A percentile compares a stretch with the other conserved stretches of the same genome.
These are phyloP conservation scores for Xyrauchen texanus DNA, from an alignment of 2,113 vertebrate species.

Conservation along the genomic window DNA sequence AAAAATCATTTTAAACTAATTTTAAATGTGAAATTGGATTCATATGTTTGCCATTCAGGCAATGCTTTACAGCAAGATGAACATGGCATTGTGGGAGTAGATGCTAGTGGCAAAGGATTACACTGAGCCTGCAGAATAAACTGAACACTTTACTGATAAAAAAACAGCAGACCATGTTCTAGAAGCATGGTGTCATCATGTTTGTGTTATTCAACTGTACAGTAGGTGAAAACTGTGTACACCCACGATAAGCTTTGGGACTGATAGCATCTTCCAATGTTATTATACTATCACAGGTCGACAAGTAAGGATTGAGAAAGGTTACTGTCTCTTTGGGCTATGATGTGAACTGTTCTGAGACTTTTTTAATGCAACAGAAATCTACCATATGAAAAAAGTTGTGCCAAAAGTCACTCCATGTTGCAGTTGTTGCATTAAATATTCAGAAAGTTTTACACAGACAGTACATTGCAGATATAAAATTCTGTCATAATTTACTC, in stretches of 20 bases:
- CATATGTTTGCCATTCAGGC: slow-evolving; percentile 17
- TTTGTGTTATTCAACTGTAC: slow-evolving; percentile 1
- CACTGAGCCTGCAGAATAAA: slow-evolving; percentile 27
- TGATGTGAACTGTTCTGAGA: slow-evolving; percentile 10
- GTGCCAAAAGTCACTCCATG: too few species aligned
- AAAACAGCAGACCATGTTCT: slow-evolving; percentile 11
- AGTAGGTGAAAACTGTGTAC: slow-evolving; percentile 1
- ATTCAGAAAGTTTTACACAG: too few species aligned
- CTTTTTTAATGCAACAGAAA: too few species aligned
- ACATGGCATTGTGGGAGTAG: slow-evolving; percentile 17
- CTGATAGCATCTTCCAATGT: slow-evolving; percentile 42
- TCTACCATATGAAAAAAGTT: too few species aligned
- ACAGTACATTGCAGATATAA: too few species aligned
- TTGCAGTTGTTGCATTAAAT: too few species aligned
- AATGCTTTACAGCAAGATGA: background rate
- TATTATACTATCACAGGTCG: slow-evolving; percentile 41
- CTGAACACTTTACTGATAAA: background rate
- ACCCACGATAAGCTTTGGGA: slow-evolving; percentile 13
- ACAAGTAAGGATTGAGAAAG: slow-evolving; percentile 8
- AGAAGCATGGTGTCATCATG: slow-evolving; percentile 1
- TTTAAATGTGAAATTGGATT: slow-evolving; percentile 24
- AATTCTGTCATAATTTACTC: too few species aligned
- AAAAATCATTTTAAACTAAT: background rate
- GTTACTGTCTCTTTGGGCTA: slow-evolving; percentile 20
- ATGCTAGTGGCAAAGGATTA: slow-evolving; percentile 31